These are phyloP conservation scores for Dromaius novaehollandiae DNA, from an alignment of 2,113 vertebrate species.

Conservation along the genomic window DNA sequence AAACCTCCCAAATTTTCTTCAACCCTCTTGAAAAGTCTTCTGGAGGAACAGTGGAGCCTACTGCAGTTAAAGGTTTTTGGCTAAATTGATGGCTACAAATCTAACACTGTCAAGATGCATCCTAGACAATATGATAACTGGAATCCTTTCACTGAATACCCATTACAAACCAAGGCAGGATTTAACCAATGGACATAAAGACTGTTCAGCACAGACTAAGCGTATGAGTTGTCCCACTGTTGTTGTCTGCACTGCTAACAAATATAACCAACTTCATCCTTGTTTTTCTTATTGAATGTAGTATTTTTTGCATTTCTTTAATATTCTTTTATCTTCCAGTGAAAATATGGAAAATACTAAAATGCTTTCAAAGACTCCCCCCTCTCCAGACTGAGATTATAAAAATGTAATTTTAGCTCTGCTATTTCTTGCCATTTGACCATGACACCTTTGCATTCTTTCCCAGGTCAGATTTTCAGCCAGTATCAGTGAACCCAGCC, in stretches of 20 bases:
- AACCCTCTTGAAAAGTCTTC: neutral
- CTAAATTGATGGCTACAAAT: neutral
- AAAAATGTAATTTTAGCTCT: neutral
- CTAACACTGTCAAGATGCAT: neutral
- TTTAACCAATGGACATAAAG: neutral
- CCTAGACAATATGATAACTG: neutral
- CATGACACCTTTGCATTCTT: neutral
- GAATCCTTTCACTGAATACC: neutral
- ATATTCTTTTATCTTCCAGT: neutral
- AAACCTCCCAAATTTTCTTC: neutral
- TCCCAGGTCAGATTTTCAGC: conserved; percentile 31
- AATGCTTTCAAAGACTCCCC: neutral
- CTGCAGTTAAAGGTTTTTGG: neutral
- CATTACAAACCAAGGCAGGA: neutral
- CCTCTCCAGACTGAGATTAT: neutral
- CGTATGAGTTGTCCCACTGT: neutral
- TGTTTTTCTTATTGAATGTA: neutral
- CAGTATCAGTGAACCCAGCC: neutral
- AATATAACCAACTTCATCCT: neutral
- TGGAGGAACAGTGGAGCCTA: neutral
- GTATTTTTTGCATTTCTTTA: neutral
- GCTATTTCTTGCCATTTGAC: neutral
- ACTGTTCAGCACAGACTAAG: neutral
- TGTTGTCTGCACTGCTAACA: neutral
- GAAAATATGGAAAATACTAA: neutral